phyloP scores from a whole-genome alignment of 1,140 invertebrate species.

The Hylaeus volcanicus region DNA sequence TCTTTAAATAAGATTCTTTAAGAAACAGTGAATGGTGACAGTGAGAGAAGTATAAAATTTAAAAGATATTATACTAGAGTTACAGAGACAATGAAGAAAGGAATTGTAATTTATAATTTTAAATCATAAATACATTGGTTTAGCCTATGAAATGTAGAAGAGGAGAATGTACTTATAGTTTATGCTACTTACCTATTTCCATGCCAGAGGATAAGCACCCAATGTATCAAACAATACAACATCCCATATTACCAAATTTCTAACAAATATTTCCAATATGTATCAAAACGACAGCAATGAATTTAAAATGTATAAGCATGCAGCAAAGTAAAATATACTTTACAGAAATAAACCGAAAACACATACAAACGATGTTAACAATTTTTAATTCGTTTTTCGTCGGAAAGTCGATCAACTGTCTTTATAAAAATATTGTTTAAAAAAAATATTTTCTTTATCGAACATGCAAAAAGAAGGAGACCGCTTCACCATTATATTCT shows the following conservation, averaged over 20 bases:
- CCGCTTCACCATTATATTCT: conserved; percentile 2
- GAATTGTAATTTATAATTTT: background rate
- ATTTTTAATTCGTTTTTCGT: background rate
- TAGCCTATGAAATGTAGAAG: conserved; percentile 10
- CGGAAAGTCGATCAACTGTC: background rate
- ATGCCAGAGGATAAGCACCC: conserved; percentile 71
- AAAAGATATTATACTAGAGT: background rate
- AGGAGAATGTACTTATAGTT: conserved; percentile 31
- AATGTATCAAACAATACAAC: conserved; percentile 36
- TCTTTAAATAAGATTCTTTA: background rate
- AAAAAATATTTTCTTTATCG: background rate
- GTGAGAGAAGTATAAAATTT: background rate
- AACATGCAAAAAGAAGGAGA: conserved; percentile 20
- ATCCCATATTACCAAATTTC: conserved; percentile 37
- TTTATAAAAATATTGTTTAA: background rate
- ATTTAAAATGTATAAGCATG: conserved; percentile 37
- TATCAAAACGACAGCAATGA: conserved; percentile 4
- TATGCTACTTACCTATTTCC: conserved; percentile 75
- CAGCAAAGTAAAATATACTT: conserved; percentile 2
- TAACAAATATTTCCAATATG: conserved; percentile 19
- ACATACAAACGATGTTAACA: background rate
- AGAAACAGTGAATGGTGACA: background rate
- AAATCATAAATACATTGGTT: conserved; percentile 4
- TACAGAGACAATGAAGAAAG: background rate
- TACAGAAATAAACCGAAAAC: background rate